phyloP scores from a whole-genome alignment of 2,797 vertebrate species.

The Hippocampus kuda region DNA sequence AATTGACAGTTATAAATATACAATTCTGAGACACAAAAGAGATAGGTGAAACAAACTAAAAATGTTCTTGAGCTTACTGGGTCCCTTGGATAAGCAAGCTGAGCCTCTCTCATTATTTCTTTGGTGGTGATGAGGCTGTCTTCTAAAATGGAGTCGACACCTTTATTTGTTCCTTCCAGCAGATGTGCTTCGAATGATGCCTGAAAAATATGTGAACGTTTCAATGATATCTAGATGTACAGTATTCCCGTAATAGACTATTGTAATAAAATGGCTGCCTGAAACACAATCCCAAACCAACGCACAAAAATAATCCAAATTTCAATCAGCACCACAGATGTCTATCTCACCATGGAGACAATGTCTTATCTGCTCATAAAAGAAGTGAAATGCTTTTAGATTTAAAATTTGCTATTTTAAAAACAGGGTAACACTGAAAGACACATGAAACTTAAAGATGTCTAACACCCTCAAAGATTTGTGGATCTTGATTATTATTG shows the following conservation, averaged over 20 bases:
- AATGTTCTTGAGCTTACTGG: slow-evolving; percentile 44
- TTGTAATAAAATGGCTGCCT: neutral
- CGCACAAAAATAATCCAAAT: neutral
- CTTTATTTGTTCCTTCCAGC: slow-evolving; percentile 66
- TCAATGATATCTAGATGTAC: neutral
- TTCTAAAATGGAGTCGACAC: slow-evolving; percentile 68
- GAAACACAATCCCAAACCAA: neutral
- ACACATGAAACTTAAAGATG: neutral
- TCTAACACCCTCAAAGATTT: neutral
- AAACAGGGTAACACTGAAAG: too few relatives aligned
- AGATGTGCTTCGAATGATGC: slow-evolving; percentile 45
- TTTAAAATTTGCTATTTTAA: too few relatives aligned
- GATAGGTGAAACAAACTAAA: neutral
- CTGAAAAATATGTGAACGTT: slow-evolving; percentile 16
- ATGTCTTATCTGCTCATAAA: neutral
- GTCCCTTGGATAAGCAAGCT: slow-evolving; percentile 56
- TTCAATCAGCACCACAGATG: neutral
- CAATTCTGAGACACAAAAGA: neutral
- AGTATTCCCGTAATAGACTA: neutral
- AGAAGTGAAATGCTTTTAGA: neutral
- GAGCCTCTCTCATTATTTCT: slow-evolving; percentile 65
- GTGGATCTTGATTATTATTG: too few relatives aligned
- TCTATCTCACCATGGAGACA: neutral
- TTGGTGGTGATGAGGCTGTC: slow-evolving; percentile 59
- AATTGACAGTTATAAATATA: neutral